Evolutionary conservation across 2,113 vertebrate species (phyloP), one percentile per base, ranked within the genome.

Genomic region (Notarius quadriscutis): DNA sequence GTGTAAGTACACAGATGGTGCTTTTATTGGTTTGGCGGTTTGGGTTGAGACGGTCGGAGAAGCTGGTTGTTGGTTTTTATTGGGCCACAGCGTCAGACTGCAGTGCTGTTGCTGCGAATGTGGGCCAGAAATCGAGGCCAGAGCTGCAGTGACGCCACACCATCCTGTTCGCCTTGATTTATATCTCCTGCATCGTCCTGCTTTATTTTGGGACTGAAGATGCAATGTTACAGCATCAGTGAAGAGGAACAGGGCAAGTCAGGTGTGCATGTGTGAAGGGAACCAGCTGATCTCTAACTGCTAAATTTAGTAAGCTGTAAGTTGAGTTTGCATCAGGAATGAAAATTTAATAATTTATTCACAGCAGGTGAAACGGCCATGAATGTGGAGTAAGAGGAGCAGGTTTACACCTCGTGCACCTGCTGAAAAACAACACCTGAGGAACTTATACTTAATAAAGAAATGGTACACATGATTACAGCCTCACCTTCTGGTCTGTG

Each of bases 81-180:
- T 58, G n/a, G 58, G 71, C 67, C 72, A 7, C 81, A 80, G 75
- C 14, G 5, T 62, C 57, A 62, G 25, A 67, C 85, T 75, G 30
- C 75, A 83, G 87, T 62, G 83, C 78, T 84, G 83, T 75, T 84
- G 87, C 85, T 25, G 48, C 11, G 82, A 86, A 95, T 94, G 78
- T 95, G 90, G 94, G 94, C 91, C 95, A 91, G 83, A 91, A 93
- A 95, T 93, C 93, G 92, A 93, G 95, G 95, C 69, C 94, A 92
- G 67, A 83, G 57, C 6, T 50, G 87, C 84, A 67, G 91, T 84
- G 92, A 86, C 88, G 27, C n/a, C 51, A 18, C 75, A 92, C 91
- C 90, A 57, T 12, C 91, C 91, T 90, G 86, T 90, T 91, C 15
- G 80, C 89, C 91, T 91, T 91, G 90, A 94, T 94, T 94, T 92